Conservation (phyloP, 2,797 vertebrate genomes). For the Phataginus tetradactyla region DNA sequence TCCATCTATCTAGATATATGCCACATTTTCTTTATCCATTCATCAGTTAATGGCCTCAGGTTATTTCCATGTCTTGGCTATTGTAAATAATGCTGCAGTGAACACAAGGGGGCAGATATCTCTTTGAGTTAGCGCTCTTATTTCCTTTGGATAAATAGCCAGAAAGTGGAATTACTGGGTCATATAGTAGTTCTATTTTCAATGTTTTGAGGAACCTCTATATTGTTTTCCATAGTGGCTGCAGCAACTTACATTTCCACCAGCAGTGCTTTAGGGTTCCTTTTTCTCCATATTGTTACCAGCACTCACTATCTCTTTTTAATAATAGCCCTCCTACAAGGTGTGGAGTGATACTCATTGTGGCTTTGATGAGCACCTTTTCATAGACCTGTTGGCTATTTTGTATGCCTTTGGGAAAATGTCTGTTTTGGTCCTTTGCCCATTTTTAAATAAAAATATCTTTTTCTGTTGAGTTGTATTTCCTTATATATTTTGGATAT, state of each 20-base stretch:
- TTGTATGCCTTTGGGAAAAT: not conserved
- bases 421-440: not conserved
- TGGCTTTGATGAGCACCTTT: not conserved
- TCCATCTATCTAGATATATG: too few relatives aligned
- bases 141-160: not conserved
- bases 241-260: not conserved
- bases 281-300: not conserved
- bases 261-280: not conserved
- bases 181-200: not conserved
- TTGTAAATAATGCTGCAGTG: not conserved
- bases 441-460: not conserved
- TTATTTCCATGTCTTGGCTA: not conserved
- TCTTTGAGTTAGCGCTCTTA: not conserved
- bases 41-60: not conserved
- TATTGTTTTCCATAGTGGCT: not conserved
- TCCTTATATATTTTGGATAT: not conserved
- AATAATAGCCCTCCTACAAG: not conserved
- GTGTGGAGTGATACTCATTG: not conserved
- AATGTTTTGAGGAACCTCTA: not conserved
- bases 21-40: not conserved
- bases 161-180: not conserved
- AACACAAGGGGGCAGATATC: not conserved
- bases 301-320: not conserved
- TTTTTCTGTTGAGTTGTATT: not conserved
- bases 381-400: not conserved